phyloP scores from a whole-genome alignment of 2,113 vertebrate species.

The Tricholaema leucomelas region DNA sequence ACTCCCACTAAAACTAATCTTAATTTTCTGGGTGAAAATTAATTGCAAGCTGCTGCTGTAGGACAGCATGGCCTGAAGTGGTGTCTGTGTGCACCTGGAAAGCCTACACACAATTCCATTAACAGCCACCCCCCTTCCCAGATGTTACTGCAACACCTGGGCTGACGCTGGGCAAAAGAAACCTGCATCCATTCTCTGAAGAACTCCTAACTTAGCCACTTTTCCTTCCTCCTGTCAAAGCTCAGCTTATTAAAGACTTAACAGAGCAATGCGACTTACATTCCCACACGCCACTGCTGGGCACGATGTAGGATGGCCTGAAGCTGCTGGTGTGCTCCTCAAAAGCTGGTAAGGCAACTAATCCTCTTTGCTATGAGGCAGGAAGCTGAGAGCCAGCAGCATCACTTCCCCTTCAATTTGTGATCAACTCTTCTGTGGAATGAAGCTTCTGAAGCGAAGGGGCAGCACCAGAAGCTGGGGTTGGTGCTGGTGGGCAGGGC shows the following conservation, averaged over 20 bases:
- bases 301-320: accelerated
- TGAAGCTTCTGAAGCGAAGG: not conserved
- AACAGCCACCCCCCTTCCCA: not conserved
- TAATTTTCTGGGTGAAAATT: not conserved
- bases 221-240: not conserved
- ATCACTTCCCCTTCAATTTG: not conserved
- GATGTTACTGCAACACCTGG: not conserved
- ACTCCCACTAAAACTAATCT: not conserved
- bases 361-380: not conserved
- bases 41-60: not conserved
- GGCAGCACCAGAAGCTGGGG: not conserved
- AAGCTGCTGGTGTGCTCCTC: not conserved
- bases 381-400: not conserved
- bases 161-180: accelerated
- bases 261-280: not conserved
- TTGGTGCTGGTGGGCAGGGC: not conserved
- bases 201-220: not conserved
- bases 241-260: not conserved
- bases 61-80: not conserved
- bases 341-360: not conserved
- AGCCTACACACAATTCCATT: accelerated
- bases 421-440: not conserved
- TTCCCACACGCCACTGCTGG: not conserved
- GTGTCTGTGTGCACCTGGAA: too few species aligned
- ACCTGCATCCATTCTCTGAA: accelerated